Base-by-base conservation (phyloP, 2,113 vertebrate genomes). In the Hippocampus guttulatus region DNA sequence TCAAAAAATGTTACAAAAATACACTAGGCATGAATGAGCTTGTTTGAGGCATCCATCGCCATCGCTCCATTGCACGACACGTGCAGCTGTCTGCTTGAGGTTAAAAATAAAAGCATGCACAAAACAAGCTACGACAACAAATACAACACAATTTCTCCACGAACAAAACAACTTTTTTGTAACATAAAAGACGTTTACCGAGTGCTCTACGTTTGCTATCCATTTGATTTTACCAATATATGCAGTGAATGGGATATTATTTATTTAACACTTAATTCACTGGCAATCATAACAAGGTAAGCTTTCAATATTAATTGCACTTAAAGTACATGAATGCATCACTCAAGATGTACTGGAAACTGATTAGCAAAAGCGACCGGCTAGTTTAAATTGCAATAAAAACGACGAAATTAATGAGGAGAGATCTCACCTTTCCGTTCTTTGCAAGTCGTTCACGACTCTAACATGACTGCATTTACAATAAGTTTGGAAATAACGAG, bases 21-120 rank as follows among this genome's bases (percentile, higher is more conserved):
- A 38, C 15, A 38, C 6, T 30, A 33, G 58, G 18, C 58, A 18
- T 9, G 58, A 61, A 30, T 8, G 58, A 61, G 58, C 58, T 9
- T 61, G 58, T 61, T 16, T 61, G 27, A 20, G 58, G 58, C 30
- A 61, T 38, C 27, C 27, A 14, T 18, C 23, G 45, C 27, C 27
- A 14, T 18, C 23, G 45, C 45, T 49, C 3, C 47, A 57, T 7
- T 21, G 51, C 51, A 58, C 27, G 18, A 27, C 58, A 9, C 21
- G 30, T 41, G 61, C 61, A 63, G 61, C 61, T 63, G 61, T 63
- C 33, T 40, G 33, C 18, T 63, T 12, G 61, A 41, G 33, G 61
- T 40, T 63, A 63, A 63, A 63, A 63, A 63, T 63, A 63, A 40
- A 61, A 60, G 6, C 58, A 2, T 8, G 16, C 1, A 30, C 30